These are phyloP conservation scores for Ageneiosus marmoratus DNA, from an alignment of 2,113 vertebrate genomes.

Conservation along the genomic window DNA sequence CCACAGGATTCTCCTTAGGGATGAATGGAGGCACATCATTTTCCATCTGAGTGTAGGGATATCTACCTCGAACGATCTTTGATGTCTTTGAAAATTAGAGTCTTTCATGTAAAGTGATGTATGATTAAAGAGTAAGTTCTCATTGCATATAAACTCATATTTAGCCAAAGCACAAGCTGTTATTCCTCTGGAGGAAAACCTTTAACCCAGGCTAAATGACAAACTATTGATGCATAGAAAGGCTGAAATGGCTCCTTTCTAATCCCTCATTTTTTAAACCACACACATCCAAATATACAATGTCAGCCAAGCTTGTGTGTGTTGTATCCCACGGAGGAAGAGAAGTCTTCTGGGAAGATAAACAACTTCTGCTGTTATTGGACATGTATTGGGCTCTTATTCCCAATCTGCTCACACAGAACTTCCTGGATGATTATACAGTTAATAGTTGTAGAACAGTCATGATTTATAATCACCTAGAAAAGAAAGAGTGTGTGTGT, in stretches of 20 bases:
- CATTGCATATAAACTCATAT: not conserved
- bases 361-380: not conserved
- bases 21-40: not conserved
- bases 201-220: not conserved
- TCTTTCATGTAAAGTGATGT: not conserved
- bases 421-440: not conserved
- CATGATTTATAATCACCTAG: not conserved
- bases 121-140: not conserved
- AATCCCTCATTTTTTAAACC: not conserved
- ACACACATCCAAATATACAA: not conserved
- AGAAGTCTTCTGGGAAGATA: not conserved
- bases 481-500: not conserved
- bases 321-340: not conserved
- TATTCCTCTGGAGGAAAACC: not conserved
- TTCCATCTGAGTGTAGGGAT: not conserved
- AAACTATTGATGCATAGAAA: conserved; percentile 13
- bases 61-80: not conserved
- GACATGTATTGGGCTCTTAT: not conserved
- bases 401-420: not conserved
- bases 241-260: not conserved
- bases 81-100: not conserved
- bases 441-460: not conserved
- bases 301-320: not conserved
- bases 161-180: not conserved
- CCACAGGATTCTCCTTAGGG: not conserved